A percentile compares a stretch with the other conserved stretches of the same genome.
Conservation (phyloP, 2,888 invertebrate species). For the Limulus polyphemus region DNA sequence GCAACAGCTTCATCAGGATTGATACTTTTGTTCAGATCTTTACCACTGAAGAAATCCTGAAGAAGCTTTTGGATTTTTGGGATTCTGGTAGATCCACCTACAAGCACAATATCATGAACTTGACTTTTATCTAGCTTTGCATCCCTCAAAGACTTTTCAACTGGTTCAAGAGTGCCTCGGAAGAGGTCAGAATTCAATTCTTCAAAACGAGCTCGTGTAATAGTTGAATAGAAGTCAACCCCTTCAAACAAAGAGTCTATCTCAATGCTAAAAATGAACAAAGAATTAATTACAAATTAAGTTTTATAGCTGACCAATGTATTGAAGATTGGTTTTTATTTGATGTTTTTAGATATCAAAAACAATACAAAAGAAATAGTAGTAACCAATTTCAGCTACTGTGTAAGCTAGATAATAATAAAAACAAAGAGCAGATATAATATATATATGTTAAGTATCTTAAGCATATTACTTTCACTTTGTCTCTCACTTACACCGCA, state of each 20-base stretch:
- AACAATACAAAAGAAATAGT: too few relatives aligned
- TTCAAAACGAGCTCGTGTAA: conserved; percentile 92
- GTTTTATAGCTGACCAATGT: too few relatives aligned
- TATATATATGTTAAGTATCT: too few relatives aligned
- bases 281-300: neutral
- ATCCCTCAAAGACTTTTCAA: conserved; percentile 88
- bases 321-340: too few relatives aligned
- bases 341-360: too few relatives aligned
- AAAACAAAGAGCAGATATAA: too few relatives aligned
- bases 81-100: conserved; percentile 91
- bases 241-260: conserved; percentile 53
- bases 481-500: too few relatives aligned
- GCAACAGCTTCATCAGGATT: conserved; percentile 97
- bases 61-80: conserved; percentile 94
- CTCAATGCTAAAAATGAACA: conserved; percentile 36
- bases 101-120: conserved; percentile 57
- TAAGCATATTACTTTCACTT: too few relatives aligned
- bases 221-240: conserved; percentile 87
- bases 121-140: conserved; percentile 89
- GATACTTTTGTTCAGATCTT: conserved; percentile 87
- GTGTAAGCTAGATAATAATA: too few relatives aligned
- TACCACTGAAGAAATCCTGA: conserved; percentile 74
- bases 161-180: conserved; percentile 89
- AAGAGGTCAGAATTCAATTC: conserved; percentile 92
- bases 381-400: too few relatives aligned